A percentile compares a stretch with the other conserved stretches of the same genome.
Conservation (phyloP, 2,113 vertebrate species). For the Muntiacus reevesi region DNA sequence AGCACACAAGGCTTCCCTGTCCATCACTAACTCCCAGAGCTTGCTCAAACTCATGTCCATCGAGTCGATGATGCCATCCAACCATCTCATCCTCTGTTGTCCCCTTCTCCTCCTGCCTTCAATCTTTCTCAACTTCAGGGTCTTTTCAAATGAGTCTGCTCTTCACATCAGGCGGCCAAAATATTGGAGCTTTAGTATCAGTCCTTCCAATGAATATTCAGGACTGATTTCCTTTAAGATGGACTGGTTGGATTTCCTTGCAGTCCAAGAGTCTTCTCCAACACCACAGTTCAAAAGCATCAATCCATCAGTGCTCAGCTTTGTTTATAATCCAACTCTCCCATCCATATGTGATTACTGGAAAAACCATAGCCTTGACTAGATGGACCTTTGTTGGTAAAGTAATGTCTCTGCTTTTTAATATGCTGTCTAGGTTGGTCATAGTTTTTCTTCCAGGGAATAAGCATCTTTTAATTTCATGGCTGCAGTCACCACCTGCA, state of each 20-base stretch:
- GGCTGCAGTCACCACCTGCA: not conserved
- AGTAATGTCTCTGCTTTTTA: not conserved
- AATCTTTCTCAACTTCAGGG: not conserved
- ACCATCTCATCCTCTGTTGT: not conserved
- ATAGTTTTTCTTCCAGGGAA: not conserved
- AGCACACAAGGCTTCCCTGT: not conserved
- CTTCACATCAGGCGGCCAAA: not conserved
- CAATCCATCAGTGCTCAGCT: rapidly evolving
- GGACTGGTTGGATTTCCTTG: not conserved
- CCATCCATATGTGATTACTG: not conserved
- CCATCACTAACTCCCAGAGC: not conserved
- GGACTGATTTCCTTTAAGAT: not conserved
- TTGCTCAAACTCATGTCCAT: not conserved
- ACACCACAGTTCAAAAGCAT: not conserved
- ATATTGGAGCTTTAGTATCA: not conserved
- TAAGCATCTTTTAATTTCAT: not conserved
- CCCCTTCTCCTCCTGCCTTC: not conserved
- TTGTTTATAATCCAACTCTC: not conserved
- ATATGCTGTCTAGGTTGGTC: not conserved
- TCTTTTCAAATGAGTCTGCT: not conserved
- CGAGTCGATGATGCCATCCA: not conserved
- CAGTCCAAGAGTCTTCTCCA: not conserved
- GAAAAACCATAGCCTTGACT: not conserved
- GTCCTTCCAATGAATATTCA: not conserved
- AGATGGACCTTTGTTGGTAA: not conserved